Conservation (phyloP, 2,888 invertebrate species). For the Copidosoma aretas region DNA sequence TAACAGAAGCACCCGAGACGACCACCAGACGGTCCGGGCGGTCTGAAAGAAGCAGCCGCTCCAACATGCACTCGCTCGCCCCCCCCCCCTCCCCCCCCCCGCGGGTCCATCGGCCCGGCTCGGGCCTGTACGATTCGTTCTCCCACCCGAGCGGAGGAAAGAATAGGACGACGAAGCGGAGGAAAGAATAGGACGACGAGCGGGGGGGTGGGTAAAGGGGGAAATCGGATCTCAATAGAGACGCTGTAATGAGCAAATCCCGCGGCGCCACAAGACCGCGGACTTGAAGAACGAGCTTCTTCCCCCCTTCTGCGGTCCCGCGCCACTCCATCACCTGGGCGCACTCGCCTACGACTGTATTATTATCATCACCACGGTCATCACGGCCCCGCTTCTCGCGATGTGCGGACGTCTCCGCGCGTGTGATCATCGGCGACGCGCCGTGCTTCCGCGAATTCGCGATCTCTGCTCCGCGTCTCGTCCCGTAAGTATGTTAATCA, state of each 20-base stretch:
- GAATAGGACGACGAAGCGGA: background rate
- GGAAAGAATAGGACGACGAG: background rate
- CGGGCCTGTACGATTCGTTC: background rate
- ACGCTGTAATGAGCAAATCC: conserved; percentile 58
- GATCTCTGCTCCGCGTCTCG: conserved; percentile 29
- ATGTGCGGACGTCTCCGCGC: background rate
- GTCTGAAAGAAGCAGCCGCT: no score
- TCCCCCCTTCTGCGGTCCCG: conserved; percentile 46
- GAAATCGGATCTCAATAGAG: conserved; percentile 60
- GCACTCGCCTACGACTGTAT: no score
- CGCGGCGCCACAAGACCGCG: conserved; percentile 17
- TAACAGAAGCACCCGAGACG: no score
- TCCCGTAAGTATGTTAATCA: no score
- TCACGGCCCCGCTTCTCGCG: conserved; percentile 40
- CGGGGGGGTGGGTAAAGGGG: conserved; percentile 21
- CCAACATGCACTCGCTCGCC: no score
- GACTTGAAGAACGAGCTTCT: conserved; percentile 32
- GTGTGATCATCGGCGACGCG: conserved; percentile 22
- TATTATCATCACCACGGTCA: background rate
- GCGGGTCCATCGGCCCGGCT: no score
- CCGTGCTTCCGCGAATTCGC: conserved; percentile 25
- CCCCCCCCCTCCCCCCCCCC: no score
- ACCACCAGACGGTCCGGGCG: no score
- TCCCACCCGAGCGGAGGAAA: background rate
- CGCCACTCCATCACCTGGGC: conserved; percentile 22